Evolutionary conservation across 2,888 invertebrate species (phyloP), one percentile per base, ranked within the genome.

Genomic region (Papilio elwesi): DNA sequence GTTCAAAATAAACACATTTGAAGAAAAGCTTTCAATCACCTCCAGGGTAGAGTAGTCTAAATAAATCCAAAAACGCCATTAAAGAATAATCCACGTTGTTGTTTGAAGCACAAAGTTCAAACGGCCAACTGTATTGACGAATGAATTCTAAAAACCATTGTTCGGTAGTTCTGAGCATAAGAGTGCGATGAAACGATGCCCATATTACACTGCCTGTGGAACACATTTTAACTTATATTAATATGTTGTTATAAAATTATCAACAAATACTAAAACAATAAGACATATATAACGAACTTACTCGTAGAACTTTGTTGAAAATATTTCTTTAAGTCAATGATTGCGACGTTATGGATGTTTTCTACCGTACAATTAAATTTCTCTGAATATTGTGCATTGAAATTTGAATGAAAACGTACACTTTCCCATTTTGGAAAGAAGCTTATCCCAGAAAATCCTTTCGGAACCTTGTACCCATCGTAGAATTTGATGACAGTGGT

Each of bases 131-230:
- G 76, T 83, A 84, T 1, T 76, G 74, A 2, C 85, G 85, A 7
- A 92, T 71, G 64, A 86, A 85, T 2, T 82, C 75, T 64, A 69
- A 75, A 4, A 93, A 75, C 85, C 84, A 87, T 2, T 53, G 38
- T 38, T 87, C 87, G 0, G 80, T 75, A 13, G 80, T 74, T 15
- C 81, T 77, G 3, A 90, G 74, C 66, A 93, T 74, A 2, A 93
- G 79, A 8, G 86, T 85, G 5, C 93, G 90, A 53, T 91, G 93
- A 77, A 92, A 93, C 0, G 93, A 92, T 12, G 83, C 85, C 92
- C 92, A 93, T 13, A 89, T 76, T 1, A 83, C 80, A 8, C 82
- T 82, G 74, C 80, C 92, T 92, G 80, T 47, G 2, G 43, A 77
- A 77, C 16, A 38, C 43, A 68, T 13, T 55, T 55, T 12, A 2